These are phyloP conservation scores for Lampris incognitus DNA, from an alignment of 2,113 vertebrate genomes.

Conservation along the genomic window DNA sequence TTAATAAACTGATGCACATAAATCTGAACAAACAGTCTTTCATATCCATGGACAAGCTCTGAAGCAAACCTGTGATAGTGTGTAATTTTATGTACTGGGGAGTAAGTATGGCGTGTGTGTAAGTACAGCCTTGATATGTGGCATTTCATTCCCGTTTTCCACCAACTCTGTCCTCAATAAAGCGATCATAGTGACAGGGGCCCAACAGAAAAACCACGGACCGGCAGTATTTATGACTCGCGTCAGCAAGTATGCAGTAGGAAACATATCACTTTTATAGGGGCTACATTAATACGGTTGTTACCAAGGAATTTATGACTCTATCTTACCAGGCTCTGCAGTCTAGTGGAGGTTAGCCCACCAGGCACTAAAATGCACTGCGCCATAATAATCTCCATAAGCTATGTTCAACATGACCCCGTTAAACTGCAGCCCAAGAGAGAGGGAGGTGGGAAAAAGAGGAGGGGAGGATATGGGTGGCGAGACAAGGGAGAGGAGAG, in stretches of 20 bases:
- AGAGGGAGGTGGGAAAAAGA: too few relatives aligned
- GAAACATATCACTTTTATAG: slow-evolving; percentile 76
- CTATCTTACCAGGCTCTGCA: slow-evolving; percentile 52
- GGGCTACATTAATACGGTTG: slow-evolving; percentile 72
- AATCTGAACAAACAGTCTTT: background rate
- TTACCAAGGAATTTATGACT: slow-evolving; percentile 76
- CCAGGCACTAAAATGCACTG: slow-evolving; percentile 66
- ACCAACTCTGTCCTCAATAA: slow-evolving; percentile 16
- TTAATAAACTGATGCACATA: background rate
- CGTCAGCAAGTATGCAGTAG: slow-evolving; percentile 58
- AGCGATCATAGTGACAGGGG: slow-evolving; percentile 14
- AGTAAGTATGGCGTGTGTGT: background rate
- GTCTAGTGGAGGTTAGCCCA: slow-evolving; percentile 69
- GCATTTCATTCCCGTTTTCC: background rate
- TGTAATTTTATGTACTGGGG: background rate
- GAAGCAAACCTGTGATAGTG: background rate
- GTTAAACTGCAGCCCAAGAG: slow-evolving; percentile 61
- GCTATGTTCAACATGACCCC: slow-evolving; percentile 49
- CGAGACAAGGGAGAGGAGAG: background rate
- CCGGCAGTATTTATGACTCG: slow-evolving; percentile 56
- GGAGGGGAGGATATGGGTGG: background rate
- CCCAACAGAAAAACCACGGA: slow-evolving; percentile 53
- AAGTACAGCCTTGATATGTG: background rate
- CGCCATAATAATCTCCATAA: slow-evolving; percentile 72
- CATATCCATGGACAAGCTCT: background rate